Evolutionary conservation across 2,888 invertebrate species (phyloP).

Genomic region (Drosophila formosana): DNA sequence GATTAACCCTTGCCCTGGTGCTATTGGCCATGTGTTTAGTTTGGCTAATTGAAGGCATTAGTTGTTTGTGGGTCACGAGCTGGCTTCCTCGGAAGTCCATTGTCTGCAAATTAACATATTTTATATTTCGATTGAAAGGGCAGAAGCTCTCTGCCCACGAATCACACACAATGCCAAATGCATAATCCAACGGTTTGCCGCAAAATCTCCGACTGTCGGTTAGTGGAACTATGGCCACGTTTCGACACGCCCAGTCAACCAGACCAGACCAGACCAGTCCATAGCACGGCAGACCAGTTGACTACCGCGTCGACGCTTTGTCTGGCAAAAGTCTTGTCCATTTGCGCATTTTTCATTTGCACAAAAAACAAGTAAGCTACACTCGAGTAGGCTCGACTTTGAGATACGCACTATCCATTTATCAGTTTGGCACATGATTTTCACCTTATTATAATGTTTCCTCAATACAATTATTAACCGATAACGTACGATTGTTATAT

Average conservation of each 20-base stretch:
- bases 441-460: not conserved
- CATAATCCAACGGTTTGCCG: slow-evolving; percentile 74
- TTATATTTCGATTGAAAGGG: slow-evolving; percentile 64
- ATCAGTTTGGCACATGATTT: not conserved
- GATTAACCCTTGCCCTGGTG: slow-evolving; percentile 67
- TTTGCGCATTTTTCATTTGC: slow-evolving; percentile 38
- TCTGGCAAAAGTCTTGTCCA: slow-evolving; percentile 47
- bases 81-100: slow-evolving; percentile 65
- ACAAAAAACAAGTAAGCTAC: slow-evolving; percentile 6
- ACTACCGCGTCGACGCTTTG: slow-evolving; percentile 43
- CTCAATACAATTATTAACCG: not conserved
- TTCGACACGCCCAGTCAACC: slow-evolving; percentile 55
- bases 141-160: slow-evolving; percentile 52
- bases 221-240: slow-evolving; percentile 49
- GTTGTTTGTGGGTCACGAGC: slow-evolving; percentile 78
- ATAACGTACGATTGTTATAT: too few species aligned
- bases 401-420: not conserved
- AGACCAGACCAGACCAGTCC: slow-evolving; percentile 1
- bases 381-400: not conserved
- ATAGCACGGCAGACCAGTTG: not conserved
- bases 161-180: slow-evolving; percentile 40
- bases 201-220: slow-evolving; percentile 52
- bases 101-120: slow-evolving; percentile 73
- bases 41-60: slow-evolving; percentile 79
- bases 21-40: slow-evolving; percentile 50